Base-by-base conservation (phyloP, 92 coral and sea anemone species). In the Zoanthus solanderi region DNA sequence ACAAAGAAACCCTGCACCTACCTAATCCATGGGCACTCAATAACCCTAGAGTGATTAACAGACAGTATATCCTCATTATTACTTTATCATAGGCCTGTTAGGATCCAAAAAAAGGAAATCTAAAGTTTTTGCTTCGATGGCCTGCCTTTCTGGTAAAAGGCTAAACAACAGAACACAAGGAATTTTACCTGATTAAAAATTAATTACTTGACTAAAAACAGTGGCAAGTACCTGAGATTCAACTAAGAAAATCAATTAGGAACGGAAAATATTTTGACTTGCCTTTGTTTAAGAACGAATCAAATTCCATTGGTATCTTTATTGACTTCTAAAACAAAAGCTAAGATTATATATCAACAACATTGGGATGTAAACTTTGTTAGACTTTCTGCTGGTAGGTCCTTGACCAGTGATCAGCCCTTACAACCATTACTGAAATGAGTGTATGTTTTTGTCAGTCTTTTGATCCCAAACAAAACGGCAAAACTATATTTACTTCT, bases 181-280 rank as follows among this genome's bases (percentile, higher is more conserved):
- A 79, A 89, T 74, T 57, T 89, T 87, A 84, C 88, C 92, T 89
- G 50, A 90, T 95, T 81, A 95, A 95, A 93, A 46, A 95, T 89
- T 95, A 89, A 94, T 92, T 65, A 87, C 84, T 34, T 67, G 78
- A 77, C 78, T 69, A 74, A 85, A 65, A 78, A 75, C 89, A 90
- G 93, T 93, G 94, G 87, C 98, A 89, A 93, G 98, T 95, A 93
- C 98, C 98, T 73, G 98, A 67, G 61, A 47, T 46, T 44, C 85
- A 71, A 66, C 85, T 44, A 54, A 92, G 94, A 87, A 75, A 90
- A 93, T 93, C 85, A 86, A 89, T 88, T 91, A 95, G 76, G 87
- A 91, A 85, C 72, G 57, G 44, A 76, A 58, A 54, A 30, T 44
- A 75, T 78, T 89, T 88, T 58, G 79, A 16, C 48, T 54, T 87